phyloP scores from a whole-genome alignment of 2,113 vertebrate genomes.

The Petrocephalus microphthalmus region DNA sequence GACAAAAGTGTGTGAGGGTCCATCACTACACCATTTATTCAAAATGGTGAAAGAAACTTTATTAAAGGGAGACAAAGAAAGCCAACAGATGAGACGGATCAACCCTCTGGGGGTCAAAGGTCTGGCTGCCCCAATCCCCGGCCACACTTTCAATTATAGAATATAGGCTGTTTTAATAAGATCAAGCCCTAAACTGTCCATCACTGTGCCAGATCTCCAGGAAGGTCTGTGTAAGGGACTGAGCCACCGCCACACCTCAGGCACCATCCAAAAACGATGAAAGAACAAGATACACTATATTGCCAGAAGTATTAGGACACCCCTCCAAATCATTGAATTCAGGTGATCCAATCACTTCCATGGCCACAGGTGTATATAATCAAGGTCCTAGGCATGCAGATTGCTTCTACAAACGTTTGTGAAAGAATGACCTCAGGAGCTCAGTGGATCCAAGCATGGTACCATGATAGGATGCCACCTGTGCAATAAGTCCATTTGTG shows the following conservation, averaged over 20 bases:
- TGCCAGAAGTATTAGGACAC: no score
- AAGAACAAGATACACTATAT: no score
- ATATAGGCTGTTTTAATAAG: background rate
- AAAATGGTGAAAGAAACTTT: background rate
- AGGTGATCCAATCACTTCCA: no score
- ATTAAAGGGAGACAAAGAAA: background rate
- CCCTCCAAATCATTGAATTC: no score
- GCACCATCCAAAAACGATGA: background rate
- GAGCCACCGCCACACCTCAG: background rate
- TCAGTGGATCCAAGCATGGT: no score
- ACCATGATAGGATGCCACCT: no score
- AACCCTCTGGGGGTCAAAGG: background rate
- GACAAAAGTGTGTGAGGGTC: background rate
- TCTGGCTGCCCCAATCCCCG: background rate
- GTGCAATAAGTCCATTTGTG: no score
- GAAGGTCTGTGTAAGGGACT: background rate
- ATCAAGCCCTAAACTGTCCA: background rate
- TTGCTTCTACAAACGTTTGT: no score
- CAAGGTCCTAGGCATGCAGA: no score
- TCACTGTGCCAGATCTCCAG: background rate
- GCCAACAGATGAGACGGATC: background rate
- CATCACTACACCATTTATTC: background rate
- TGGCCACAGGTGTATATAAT: no score
- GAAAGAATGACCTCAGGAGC: no score
- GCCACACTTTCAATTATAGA: background rate